A percentile compares a stretch with the other conserved stretches of the same genome.
Evolutionary conservation across 2,113 vertebrate genomes (phyloP).

Genomic region (Hippocampus barbouri): DNA sequence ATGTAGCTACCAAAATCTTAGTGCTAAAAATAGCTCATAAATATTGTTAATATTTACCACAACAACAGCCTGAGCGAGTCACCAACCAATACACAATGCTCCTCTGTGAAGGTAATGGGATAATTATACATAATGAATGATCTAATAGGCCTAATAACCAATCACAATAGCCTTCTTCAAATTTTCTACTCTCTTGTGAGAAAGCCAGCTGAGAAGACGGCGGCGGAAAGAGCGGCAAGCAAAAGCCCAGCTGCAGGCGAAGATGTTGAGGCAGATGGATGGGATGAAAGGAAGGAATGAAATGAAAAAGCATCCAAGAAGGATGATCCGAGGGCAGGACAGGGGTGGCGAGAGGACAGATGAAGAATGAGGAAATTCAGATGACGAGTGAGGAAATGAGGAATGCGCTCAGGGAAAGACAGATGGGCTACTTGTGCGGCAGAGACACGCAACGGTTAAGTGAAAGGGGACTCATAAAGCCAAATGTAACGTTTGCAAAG

Average conservation of each 20-base stretch:
- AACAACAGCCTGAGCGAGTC: too few species aligned
- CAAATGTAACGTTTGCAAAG: slow-evolving; percentile 27
- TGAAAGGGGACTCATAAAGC: slow-evolving; percentile 34
- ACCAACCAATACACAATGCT: too few species aligned
- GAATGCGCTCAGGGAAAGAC: slow-evolving; percentile 51
- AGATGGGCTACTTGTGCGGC: slow-evolving; percentile 41
- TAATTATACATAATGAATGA: background rate
- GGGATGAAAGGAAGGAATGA: slow-evolving; percentile 22
- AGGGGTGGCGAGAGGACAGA: slow-evolving; percentile 47
- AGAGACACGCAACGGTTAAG: slow-evolving; percentile 34
- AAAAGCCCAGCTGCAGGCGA: slow-evolving; percentile 14
- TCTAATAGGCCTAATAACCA: background rate
- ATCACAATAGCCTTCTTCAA: background rate
- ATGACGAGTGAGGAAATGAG: slow-evolving; percentile 61
- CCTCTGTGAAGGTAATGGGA: background rate
- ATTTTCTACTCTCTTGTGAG: slow-evolving; percentile 18
- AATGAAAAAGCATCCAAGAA: slow-evolving; percentile 13
- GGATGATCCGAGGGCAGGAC: slow-evolving; percentile 34
- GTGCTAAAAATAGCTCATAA: too few species aligned
- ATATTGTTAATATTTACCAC: too few species aligned
- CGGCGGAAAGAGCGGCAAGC: slow-evolving; percentile 22
- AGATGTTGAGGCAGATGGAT: slow-evolving; percentile 39
- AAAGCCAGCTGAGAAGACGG: slow-evolving; percentile 20
- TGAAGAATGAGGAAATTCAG: slow-evolving; percentile 54
- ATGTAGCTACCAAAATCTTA: too few species aligned